Evolutionary conservation across 2,797 vertebrate species (phyloP).

Genomic region (Cetoscarus ocellatus): DNA sequence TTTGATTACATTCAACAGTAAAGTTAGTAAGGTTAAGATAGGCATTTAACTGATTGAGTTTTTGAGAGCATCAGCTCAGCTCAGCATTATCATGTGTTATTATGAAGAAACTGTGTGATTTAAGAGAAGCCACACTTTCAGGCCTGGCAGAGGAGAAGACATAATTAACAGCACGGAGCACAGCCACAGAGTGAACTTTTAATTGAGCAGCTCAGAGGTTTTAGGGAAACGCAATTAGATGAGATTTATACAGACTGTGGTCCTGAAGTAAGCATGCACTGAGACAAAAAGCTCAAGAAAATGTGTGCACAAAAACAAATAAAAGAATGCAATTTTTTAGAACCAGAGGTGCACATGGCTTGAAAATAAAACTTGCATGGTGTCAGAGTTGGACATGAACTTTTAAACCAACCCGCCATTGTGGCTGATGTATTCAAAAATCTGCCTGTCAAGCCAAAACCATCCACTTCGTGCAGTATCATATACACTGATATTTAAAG

Average conservation of each 20-base stretch:
- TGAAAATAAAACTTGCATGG: too few species aligned
- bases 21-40: not conserved
- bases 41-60: constrained; percentile 9
- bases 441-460: too few species aligned
- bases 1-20: not conserved
- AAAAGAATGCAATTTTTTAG: constrained; percentile 1
- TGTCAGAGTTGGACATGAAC: too few species aligned
- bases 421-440: too few species aligned
- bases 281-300: not conserved
- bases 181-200: constrained; percentile 31
- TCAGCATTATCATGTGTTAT: constrained; percentile 10
- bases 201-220: constrained; percentile 41
- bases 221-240: constrained; percentile 25
- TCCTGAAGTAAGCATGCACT: constrained; percentile 24
- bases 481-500: too few species aligned
- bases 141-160: constrained; percentile 1
- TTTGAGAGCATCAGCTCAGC: constrained; percentile 6
- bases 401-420: too few species aligned
- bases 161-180: constrained; percentile 27
- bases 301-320: not conserved
- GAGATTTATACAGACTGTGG: constrained; percentile 9
- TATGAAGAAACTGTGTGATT: constrained; percentile 8
- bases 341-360: not conserved
- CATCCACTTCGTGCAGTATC: too few species aligned
- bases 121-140: constrained; percentile 9